Conservation (phyloP, 2,797 vertebrate genomes). For the Acanthurus lineatus region DNA sequence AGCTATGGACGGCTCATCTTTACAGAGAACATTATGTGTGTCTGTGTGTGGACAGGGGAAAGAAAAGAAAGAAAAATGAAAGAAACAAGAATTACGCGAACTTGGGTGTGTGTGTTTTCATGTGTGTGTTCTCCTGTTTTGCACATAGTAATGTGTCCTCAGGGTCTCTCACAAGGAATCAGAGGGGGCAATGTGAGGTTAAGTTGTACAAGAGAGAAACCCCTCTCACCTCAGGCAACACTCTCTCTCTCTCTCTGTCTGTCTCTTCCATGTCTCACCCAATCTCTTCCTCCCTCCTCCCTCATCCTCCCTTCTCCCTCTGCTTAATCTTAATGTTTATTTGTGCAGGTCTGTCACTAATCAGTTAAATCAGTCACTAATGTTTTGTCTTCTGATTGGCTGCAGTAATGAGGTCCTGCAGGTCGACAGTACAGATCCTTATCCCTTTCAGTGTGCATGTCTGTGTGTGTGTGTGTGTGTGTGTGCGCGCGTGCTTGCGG, state of each 20-base stretch:
- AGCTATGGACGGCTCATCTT: conserved; percentile 7
- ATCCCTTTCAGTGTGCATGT: conserved; percentile 44
- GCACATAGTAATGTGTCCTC: conserved; percentile 30
- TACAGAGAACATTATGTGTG: conserved; percentile 7
- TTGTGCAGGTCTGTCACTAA: conserved; percentile 67
- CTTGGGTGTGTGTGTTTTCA: conserved; percentile 5
- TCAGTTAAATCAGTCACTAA: conserved; percentile 54
- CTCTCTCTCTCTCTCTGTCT: not conserved
- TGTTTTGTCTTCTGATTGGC: conserved; percentile 77
- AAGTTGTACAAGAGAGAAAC: conserved; percentile 51
- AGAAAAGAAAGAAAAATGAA: conserved; percentile 7
- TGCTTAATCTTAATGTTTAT: conserved; percentile 62
- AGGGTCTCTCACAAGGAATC: conserved; percentile 40
- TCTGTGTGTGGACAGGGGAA: not conserved
- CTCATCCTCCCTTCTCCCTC: conserved; percentile 1
- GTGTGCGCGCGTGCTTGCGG: conserved; percentile 16
- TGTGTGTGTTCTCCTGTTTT: conserved; percentile 10
- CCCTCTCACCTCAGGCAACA: conserved; percentile 45
- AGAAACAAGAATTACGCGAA: conserved; percentile 34
- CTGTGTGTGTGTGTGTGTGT: conserved; percentile 33
- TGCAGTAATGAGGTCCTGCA: conserved; percentile 69
- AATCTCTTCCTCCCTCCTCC: not conserved
- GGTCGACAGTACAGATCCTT: conserved; percentile 70
- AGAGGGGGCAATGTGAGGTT: conserved; percentile 48
- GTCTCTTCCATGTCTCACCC: conserved; percentile 5